Percentiles rank a stretch among this genome's conserved stretches.
Evolutionary conservation across 2,797 vertebrate species (phyloP).

Genomic region (Malurus leucopterus): DNA sequence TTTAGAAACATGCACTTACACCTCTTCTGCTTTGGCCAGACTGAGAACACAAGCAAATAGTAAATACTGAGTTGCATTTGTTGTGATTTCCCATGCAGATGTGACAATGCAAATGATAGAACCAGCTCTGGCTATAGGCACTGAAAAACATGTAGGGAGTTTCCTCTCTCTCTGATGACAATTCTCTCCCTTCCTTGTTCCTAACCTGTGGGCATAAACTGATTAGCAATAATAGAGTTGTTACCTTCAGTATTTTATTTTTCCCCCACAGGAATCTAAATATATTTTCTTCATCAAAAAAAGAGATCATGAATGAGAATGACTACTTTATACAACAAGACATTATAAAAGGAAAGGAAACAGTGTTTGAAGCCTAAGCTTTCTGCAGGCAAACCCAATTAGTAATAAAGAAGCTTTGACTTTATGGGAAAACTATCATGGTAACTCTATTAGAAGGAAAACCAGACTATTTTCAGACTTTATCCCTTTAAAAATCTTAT

Average conservation of each 20-base stretch:
- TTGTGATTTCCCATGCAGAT: background rate
- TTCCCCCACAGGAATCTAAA: background rate
- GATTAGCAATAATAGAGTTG: background rate
- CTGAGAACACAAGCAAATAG: background rate
- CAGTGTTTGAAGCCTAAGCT: background rate
- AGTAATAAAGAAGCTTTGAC: constrained; percentile 15
- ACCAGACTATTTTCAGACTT: constrained; percentile 21
- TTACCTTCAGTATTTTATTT: constrained; percentile 21
- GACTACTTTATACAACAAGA: constrained; percentile 1
- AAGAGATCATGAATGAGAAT: constrained; percentile 8
- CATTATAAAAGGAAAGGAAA: constrained; percentile 4
- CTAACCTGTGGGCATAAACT: background rate
- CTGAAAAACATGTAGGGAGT: background rate
- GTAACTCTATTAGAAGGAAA: constrained; percentile 20
- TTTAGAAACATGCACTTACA: background rate
- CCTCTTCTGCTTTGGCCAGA: background rate
- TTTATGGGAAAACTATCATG: constrained; percentile 2
- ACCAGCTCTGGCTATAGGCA: background rate
- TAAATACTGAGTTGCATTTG: background rate
- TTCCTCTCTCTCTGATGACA: background rate
- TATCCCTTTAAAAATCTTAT: constrained; percentile 40
- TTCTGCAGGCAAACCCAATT: constrained; percentile 3
- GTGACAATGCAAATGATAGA: background rate
- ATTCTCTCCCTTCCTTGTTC: background rate
- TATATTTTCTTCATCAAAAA: constrained; percentile 1